phyloP scores from a whole-genome alignment of 1,140 invertebrate genomes.

The Teleopsis dalmanni region DNA sequence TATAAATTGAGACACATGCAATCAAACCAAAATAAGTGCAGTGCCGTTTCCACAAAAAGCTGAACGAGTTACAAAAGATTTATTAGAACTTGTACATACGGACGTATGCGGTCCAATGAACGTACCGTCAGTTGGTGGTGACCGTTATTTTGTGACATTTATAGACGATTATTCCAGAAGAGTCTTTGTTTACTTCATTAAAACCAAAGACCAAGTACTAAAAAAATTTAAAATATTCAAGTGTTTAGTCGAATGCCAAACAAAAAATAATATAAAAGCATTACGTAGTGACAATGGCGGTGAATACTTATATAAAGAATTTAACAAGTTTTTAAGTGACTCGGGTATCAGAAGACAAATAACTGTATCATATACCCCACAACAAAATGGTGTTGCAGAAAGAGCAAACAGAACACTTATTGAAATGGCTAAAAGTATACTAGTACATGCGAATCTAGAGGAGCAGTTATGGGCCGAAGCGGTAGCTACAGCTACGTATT shows the following conservation, averaged over 20 bases:
- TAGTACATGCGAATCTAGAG: constrained; percentile 11
- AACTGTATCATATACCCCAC: constrained; percentile 16
- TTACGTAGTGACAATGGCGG: constrained; percentile 28
- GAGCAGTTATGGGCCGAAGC: constrained; percentile 23
- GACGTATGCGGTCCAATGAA: constrained; percentile 44
- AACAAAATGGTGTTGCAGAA: constrained; percentile 20
- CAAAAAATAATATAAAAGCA: constrained; percentile 21
- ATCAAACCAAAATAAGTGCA: no score
- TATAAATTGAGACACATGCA: no score
- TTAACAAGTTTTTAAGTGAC: constrained; percentile 2
- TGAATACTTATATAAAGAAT: constrained; percentile 3
- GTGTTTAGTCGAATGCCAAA: constrained; percentile 24
- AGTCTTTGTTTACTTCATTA: constrained; percentile 27
- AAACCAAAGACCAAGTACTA: constrained; percentile 27
- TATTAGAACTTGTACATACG: constrained; percentile 37
- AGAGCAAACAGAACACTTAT: constrained; percentile 12
- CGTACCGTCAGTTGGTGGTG: constrained; percentile 18
- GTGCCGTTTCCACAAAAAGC: no score
- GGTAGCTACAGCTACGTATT: no score
- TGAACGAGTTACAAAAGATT: no score
- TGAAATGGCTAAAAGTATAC: constrained; percentile 17
- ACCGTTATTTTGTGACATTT: constrained; percentile 29
- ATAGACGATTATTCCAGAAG: constrained; percentile 31
- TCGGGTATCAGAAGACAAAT: constrained; percentile 16
- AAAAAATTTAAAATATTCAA: constrained; percentile 28